phyloP scores from a whole-genome alignment of 2,888 invertebrate species.

The Parascotia fuliginaria region DNA sequence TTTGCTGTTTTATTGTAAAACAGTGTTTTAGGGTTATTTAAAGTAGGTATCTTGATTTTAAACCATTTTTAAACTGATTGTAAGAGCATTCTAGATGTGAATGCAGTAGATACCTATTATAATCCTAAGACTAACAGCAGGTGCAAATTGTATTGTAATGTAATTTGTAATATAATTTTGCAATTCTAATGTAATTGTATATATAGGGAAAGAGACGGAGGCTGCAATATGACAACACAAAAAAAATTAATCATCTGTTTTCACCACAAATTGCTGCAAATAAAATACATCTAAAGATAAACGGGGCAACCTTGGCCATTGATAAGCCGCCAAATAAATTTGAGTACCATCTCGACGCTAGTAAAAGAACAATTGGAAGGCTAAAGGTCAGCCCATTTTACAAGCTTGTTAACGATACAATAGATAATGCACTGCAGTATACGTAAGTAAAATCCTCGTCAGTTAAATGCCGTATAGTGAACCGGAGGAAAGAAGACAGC shows the following conservation, averaged over 20 bases:
- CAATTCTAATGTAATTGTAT: too few species aligned
- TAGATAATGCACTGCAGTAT: not conserved
- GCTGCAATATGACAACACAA: too few species aligned
- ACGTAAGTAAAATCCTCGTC: not conserved
- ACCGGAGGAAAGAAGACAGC: slow-evolving; percentile 42
- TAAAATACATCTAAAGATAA: too few species aligned
- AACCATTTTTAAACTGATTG: not conserved
- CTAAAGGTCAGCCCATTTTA: not conserved
- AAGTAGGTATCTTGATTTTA: not conserved
- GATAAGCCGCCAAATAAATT: not conserved
- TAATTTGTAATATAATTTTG: too few species aligned
- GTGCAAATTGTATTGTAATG: too few species aligned
- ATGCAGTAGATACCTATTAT: too few species aligned
- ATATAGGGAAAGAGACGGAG: too few species aligned
- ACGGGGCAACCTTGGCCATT: not conserved
- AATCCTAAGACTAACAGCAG: too few species aligned
- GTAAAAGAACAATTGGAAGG: not conserved
- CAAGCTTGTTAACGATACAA: not conserved
- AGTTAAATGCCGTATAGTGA: slow-evolving; percentile 42
- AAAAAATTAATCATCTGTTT: too few species aligned
- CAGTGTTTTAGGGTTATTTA: not conserved
- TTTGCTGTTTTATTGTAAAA: not conserved
- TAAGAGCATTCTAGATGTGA: too few species aligned
- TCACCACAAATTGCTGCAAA: too few species aligned
- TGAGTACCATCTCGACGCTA: not conserved